Conservation (phyloP, 2,888 invertebrate genomes). For the Meteorus colon region DNA sequence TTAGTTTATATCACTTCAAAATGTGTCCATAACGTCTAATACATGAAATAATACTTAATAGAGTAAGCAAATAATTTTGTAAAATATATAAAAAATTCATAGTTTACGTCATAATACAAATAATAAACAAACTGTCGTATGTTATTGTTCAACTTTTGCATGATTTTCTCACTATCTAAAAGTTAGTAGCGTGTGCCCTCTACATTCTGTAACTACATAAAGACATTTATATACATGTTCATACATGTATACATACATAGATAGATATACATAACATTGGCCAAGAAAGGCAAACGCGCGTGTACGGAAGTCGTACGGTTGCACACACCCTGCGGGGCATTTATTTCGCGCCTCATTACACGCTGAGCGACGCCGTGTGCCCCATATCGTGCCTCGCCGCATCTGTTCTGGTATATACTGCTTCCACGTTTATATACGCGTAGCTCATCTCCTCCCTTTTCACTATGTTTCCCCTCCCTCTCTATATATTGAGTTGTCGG, state of each 20-base stretch:
- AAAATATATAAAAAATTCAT: no score
- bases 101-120: no score
- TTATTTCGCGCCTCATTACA: conserved; percentile 52
- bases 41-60: no score
- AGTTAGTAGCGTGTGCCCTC: no score
- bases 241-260: background rate
- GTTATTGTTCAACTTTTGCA: background rate
- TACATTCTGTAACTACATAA: background rate
- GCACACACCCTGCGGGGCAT: conserved; percentile 41
- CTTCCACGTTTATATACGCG: background rate
- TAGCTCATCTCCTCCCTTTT: conserved; percentile 37
- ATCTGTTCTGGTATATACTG: conserved; percentile 9
- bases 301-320: conserved; percentile 18
- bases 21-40: no score
- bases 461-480: conserved; percentile 16
- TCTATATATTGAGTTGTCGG: conserved; percentile 21
- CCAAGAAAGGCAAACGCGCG: conserved; percentile 16
- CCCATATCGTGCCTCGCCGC: conserved; percentile 10
- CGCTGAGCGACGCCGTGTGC: conserved; percentile 41
- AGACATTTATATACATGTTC: background rate
- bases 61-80: no score
- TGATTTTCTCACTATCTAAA: background rate
- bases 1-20: no score
- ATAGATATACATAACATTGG: background rate
- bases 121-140: no score